These are phyloP conservation scores for Synergus umbraculus DNA, from an alignment of 2,888 invertebrate genomes.

Conservation along the genomic window DNA sequence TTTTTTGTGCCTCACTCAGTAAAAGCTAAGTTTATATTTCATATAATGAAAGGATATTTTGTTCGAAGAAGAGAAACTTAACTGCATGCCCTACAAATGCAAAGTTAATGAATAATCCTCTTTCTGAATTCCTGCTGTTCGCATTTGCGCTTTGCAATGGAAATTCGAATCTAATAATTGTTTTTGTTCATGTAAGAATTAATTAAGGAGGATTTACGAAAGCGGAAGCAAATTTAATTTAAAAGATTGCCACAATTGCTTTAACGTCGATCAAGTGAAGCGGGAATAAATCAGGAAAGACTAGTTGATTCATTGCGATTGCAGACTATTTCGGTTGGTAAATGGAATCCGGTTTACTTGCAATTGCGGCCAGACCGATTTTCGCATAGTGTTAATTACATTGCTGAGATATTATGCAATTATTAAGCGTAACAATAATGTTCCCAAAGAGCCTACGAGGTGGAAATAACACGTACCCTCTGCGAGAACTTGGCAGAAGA, in stretches of 20 bases:
- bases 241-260: slow-evolving; percentile 6
- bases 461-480: background rate
- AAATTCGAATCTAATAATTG: slow-evolving; percentile 29
- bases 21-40: background rate
- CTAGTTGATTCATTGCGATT: slow-evolving; percentile 28
- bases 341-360: slow-evolving; percentile 20
- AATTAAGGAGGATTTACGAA: slow-evolving; percentile 7
- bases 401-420: slow-evolving; percentile 26
- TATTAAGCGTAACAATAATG: slow-evolving; percentile 22
- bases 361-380: slow-evolving; percentile 30
- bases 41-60: slow-evolving; percentile 14
- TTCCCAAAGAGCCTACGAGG: background rate
- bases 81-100: slow-evolving; percentile 24
- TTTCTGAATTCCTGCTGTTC: background rate
- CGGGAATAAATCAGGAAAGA: slow-evolving; percentile 25
- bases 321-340: slow-evolving; percentile 26
- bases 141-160: background rate
- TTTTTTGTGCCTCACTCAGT: background rate
- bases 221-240: background rate
- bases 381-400: slow-evolving; percentile 22
- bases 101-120: slow-evolving; percentile 9
- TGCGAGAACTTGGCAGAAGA: background rate
- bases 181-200: slow-evolving; percentile 2
- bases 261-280: slow-evolving; percentile 14
- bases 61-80: background rate